Evolutionary conservation across 53 echinoderm and acorn worm species (phyloP).

Genomic region (Henricia sp.): DNA sequence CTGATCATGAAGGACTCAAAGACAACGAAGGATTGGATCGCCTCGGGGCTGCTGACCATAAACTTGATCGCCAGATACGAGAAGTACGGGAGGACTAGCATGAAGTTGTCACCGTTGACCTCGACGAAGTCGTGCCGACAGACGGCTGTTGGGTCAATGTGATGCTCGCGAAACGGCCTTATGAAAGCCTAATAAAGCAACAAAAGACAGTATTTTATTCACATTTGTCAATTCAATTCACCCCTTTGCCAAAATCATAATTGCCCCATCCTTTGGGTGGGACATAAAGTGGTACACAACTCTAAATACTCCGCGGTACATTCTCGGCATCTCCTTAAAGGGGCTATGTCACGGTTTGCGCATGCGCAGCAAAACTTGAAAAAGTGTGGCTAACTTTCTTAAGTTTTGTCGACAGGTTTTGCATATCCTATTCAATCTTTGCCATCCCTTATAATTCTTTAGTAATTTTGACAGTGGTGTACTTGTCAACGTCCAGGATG

Average conservation of each 20-base stretch:
- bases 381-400: too few species aligned
- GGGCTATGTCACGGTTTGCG: too few species aligned
- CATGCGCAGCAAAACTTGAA: too few species aligned
- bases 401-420: too few species aligned
- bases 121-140: conserved; percentile 96
- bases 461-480: too few species aligned
- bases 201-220: not conserved
- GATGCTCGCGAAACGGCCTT: conserved; percentile 97
- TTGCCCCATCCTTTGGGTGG: too few species aligned
- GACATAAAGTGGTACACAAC: too few species aligned
- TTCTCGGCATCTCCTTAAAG: not conserved
- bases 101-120: conserved; percentile 98
- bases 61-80: conserved; percentile 78
- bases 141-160: conserved; percentile 98
- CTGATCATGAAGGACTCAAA: conserved; percentile 89
- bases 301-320: not conserved
- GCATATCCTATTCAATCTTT: too few species aligned
- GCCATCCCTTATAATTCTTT: too few species aligned
- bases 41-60: conserved; percentile 43
- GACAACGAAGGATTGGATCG: conserved; percentile 67
- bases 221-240: not conserved
- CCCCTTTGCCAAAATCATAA: too few species aligned
- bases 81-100: conserved; percentile 77
- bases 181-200: conserved; percentile 82
- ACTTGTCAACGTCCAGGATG: too few species aligned